Base-by-base conservation (phyloP, 1,140 invertebrate genomes). In the Stegodyphus dumicola region DNA sequence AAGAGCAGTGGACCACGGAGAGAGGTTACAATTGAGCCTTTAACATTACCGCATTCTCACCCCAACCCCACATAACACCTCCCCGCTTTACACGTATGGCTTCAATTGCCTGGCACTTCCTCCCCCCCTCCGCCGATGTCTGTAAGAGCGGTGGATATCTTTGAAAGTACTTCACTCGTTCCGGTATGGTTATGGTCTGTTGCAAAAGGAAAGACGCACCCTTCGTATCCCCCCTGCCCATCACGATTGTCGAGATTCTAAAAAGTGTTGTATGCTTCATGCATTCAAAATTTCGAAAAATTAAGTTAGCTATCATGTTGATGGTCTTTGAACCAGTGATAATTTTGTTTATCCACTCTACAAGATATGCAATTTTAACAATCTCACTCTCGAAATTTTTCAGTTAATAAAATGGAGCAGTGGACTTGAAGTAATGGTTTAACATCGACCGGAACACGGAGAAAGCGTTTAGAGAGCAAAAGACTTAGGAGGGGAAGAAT, bases 31-130 rank as follows among this genome's bases (percentile, higher is more conserved):
- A 81, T 73, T 53, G 54, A 53, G 18, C 70, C 67, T 81, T 71
- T 51, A 79, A 56, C 15, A 54, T 70, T 70, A 10, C 69, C 69
- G 11, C 74, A 17, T 51, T 51, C n/a, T 60, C 60, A 53, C 54
- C 33, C 33, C 33, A 33, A 33, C 33, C 33, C 33, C 33, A 33
- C 33, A 33, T 60, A 66, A 54, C 54, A 33, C 15, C 64, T 83
- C 54, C 71, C 80, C 70, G 17, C 15, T 83, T 75, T 53, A 75
- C 80, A 75, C 64, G 60, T 67, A 83, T 75, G 80, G 80, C 80
- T 83, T 83, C 80, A 18, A 54, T 33, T 77, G 18, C 80, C 66
- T 83, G 9, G 7, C 51, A 74, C 54, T 74, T 65, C n/a, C 11
- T 53, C 11, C 15, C 52, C 66, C 53, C n/a, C n/a, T n/a, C n/a